Conservation (phyloP, 2,888 invertebrate species). For the Siphlonurus alternatus region DNA sequence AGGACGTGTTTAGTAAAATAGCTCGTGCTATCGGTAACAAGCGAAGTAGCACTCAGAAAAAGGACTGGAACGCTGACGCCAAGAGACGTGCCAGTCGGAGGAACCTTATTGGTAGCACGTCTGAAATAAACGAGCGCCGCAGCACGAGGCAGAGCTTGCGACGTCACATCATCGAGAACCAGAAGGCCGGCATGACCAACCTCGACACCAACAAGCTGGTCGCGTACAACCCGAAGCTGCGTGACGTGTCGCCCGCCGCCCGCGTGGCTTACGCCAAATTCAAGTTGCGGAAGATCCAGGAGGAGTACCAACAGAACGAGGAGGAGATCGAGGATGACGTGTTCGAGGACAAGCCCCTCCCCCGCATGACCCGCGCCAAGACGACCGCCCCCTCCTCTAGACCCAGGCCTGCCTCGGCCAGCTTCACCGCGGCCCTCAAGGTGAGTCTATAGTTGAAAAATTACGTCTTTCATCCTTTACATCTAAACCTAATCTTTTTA, state of each 20-base stretch:
- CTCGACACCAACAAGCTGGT: slow-evolving; percentile 15
- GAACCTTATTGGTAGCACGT: slow-evolving; percentile 65
- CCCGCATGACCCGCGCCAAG: too few species aligned
- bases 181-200: slow-evolving; percentile 29
- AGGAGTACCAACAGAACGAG: slow-evolving; percentile 29
- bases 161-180: slow-evolving; percentile 48
- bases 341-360: neutral
- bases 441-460: too few species aligned
- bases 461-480: too few species aligned
- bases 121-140: slow-evolving; percentile 43
- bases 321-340: slow-evolving; percentile 14
- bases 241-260: slow-evolving; percentile 56
- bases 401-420: too few species aligned
- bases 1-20: slow-evolving; percentile 68
- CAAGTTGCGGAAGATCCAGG: slow-evolving; percentile 54
- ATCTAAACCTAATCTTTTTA: too few species aligned
- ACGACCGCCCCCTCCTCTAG: too few species aligned
- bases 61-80: slow-evolving; percentile 74
- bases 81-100: slow-evolving; percentile 37
- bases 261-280: slow-evolving; percentile 77
- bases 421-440: too few species aligned
- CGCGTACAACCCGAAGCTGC: slow-evolving; percentile 65
- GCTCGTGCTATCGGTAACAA: slow-evolving; percentile 66
- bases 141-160: slow-evolving; percentile 50
- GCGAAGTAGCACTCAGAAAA: slow-evolving; percentile 28